Percentiles rank a stretch among this genome's conserved stretches.
Conservation (phyloP, 2,888 invertebrate species). For the Gari tellinella region DNA sequence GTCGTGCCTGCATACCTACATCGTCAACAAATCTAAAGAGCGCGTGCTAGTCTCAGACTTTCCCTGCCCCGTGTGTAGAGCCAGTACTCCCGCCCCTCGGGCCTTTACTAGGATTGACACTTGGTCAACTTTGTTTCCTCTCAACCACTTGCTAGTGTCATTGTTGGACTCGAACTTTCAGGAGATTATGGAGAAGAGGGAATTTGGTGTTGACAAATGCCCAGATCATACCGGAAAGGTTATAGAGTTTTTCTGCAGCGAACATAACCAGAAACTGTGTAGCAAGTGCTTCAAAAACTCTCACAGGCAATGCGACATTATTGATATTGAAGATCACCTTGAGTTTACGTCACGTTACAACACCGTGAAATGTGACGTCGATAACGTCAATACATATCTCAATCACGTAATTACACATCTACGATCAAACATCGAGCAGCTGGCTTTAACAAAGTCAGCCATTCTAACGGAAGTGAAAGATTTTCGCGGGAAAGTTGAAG, state of each 20-base stretch:
- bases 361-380: constrained; percentile 42
- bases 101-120: constrained; percentile 60
- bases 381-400: constrained; percentile 47
- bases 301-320: constrained; percentile 52
- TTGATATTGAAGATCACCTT: constrained; percentile 56
- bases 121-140: constrained; percentile 54
- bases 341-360: constrained; percentile 49
- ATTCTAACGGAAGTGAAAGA: constrained; percentile 54
- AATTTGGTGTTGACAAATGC: constrained; percentile 32
- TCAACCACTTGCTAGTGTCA: constrained; percentile 55
- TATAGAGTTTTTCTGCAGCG: constrained; percentile 58
- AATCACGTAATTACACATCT: constrained; percentile 48
- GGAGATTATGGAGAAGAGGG: constrained; percentile 38
- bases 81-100: constrained; percentile 56
- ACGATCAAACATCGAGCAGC: constrained; percentile 54
- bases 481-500: constrained; percentile 53
- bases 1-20: constrained; percentile 57
- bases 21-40: constrained; percentile 57
- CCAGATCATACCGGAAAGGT: constrained; percentile 45
- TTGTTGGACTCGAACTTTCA: constrained; percentile 53
- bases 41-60: constrained; percentile 58
- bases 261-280: constrained; percentile 48
- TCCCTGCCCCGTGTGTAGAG: constrained; percentile 56
- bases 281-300: constrained; percentile 60
- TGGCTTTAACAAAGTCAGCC: constrained; percentile 30